Base-by-base conservation (phyloP, 2,797 vertebrate genomes). In the Loris lydekkerianus region DNA sequence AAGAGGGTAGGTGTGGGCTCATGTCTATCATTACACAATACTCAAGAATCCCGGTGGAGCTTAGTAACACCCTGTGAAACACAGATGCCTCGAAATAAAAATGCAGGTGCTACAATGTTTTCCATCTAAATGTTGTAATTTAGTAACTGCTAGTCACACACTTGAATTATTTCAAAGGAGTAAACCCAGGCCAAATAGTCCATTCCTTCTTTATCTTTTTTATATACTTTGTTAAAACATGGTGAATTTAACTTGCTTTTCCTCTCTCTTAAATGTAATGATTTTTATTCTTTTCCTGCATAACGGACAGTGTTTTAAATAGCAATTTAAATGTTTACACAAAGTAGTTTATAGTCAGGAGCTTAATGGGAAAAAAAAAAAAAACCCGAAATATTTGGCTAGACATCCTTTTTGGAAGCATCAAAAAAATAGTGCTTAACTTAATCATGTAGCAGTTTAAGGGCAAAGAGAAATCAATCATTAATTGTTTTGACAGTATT, bases 41-140 rank as follows among this genome's bases (percentile, higher is more conserved):
- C n/a, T 8, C 49, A 86, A 87, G 72, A 94, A 76, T 23, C 31
- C 31, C 2, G 56, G 20, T 67, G 8, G 13, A 1, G 10, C 73
- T 93, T 85, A 91, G n/a, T 53, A 87, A 86, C 17, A 80, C 25
- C 40, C 70, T 80, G 77, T 46, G 70, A 86, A 84, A 60, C 67
- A 63, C 7, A 94, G n/a, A 56, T 89, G 34, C 2, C 40, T 63
- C 78, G 72, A 86, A 83, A 75, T 93, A 93, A 73, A 95, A 86
- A 69, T 72, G 43, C 2, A 76, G 56, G 21, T 87, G 8, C 25
- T 87, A 83, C 82, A 86, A 73, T 83, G 21, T 73, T 95, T 82
- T 70, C 37, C 60, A 7, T 69, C 14, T 65, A 29, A 72, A 53
- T 58, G 43, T 73, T 86, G 8, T 78, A 70, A 49, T 80, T 18